Conservation (phyloP, 2,113 vertebrate genomes). For the Poeciliopsis occidentalis region DNA sequence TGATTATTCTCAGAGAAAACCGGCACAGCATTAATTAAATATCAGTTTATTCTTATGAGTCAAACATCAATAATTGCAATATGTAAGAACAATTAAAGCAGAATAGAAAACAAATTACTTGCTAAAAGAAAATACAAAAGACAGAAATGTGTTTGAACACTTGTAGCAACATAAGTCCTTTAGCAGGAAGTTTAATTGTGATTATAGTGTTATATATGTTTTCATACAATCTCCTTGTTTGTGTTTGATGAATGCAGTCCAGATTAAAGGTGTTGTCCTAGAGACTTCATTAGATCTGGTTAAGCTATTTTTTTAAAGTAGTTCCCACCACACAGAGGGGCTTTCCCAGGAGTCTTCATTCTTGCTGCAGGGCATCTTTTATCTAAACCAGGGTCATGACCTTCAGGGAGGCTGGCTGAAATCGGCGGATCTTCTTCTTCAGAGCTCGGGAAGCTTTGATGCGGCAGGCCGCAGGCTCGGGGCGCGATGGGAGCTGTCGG, state of each 20-base stretch:
- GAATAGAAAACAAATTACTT: slow-evolving; percentile 31
- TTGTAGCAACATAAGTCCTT: slow-evolving; percentile 43
- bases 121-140: not conserved
- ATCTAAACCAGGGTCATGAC: slow-evolving; percentile 94
- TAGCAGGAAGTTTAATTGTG: slow-evolving; percentile 48
- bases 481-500: slow-evolving; percentile 70
- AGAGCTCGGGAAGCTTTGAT: slow-evolving; percentile 94
- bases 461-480: slow-evolving; percentile 85
- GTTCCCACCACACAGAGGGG: slow-evolving; percentile 28
- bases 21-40: slow-evolving; percentile 49
- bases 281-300: slow-evolving; percentile 25
- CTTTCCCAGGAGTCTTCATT: slow-evolving; percentile 26
- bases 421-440: slow-evolving; percentile 93
- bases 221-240: slow-evolving; percentile 18
- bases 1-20: slow-evolving; percentile 2
- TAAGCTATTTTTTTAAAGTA: slow-evolving; percentile 2
- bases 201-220: slow-evolving; percentile 43
- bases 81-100: slow-evolving; percentile 24
- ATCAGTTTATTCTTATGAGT: slow-evolving; percentile 66
- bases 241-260: slow-evolving; percentile 21
- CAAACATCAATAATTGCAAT: slow-evolving; percentile 32
- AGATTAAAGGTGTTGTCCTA: slow-evolving; percentile 22
- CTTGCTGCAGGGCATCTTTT: slow-evolving; percentile 19
- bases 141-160: slow-evolving; percentile 17
- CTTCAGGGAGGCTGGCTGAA: slow-evolving; percentile 90